Conservation (phyloP, 2,797 vertebrate species). For the Chiroxiphia lanceolata region DNA sequence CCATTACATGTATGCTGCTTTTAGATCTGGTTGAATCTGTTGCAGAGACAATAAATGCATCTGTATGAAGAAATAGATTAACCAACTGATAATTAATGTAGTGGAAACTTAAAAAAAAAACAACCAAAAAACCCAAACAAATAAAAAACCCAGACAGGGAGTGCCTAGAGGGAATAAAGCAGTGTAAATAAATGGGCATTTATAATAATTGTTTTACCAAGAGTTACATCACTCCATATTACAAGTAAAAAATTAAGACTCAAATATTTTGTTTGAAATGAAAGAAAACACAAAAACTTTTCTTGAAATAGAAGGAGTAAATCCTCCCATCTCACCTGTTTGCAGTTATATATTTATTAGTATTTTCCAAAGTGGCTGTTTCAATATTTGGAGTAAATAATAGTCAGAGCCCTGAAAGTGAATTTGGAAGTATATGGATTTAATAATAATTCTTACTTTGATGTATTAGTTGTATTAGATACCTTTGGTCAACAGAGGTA, state of each 20-base stretch:
- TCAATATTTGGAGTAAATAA: slow-evolving; percentile 40
- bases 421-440: background rate
- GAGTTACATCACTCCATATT: background rate
- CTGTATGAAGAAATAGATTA: background rate
- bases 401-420: background rate
- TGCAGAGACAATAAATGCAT: background rate
- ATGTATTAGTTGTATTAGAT: background rate
- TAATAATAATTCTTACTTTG: slow-evolving; percentile 5
- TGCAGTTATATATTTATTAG: slow-evolving; percentile 31
- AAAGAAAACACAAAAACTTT: background rate
- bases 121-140: background rate
- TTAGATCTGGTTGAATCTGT: background rate
- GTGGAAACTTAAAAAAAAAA: background rate
- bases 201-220: background rate
- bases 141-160: background rate
- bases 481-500: background rate
- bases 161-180: background rate
- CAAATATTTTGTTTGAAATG: background rate
- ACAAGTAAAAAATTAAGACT: background rate
- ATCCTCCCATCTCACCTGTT: slow-evolving; percentile 14
- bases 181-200: background rate
- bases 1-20: background rate
- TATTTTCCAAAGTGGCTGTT: slow-evolving; percentile 35
- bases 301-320: background rate
- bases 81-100: background rate